Evolutionary conservation across 2,113 vertebrate species (phyloP).

Genomic region (Sapayoa aenigma): DNA sequence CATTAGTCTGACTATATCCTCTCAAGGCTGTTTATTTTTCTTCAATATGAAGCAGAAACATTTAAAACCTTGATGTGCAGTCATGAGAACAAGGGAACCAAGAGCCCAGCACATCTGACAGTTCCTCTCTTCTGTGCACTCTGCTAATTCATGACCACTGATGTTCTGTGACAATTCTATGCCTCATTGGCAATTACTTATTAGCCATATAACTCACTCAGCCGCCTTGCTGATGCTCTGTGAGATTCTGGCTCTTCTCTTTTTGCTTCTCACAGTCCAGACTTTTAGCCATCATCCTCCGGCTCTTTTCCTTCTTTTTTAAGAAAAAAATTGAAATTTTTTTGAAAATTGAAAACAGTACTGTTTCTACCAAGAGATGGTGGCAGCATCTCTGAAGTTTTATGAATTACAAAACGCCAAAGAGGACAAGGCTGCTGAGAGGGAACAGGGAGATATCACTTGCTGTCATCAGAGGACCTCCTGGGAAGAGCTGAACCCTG

Average conservation of each 20-base stretch:
- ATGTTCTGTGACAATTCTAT: not conserved
- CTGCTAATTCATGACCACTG: not conserved
- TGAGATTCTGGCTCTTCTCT: not conserved
- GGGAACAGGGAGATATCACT: not conserved
- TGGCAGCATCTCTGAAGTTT: not conserved
- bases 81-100: not conserved
- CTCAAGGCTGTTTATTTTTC: constrained; percentile 1
- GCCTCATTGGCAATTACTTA: not conserved
- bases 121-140: not conserved
- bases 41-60: not conserved
- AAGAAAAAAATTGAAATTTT: not conserved
- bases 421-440: not conserved
- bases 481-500: constrained; percentile 43
- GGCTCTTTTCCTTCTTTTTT: not conserved
- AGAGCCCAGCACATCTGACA: not conserved
- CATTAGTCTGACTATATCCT: not conserved
- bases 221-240: not conserved
- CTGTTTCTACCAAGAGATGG: not conserved
- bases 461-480: constrained; percentile 43
- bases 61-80: not conserved
- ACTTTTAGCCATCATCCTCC: not conserved
- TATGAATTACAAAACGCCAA: not conserved
- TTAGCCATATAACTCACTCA: not conserved
- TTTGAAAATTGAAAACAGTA: not conserved
- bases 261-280: not conserved